phyloP scores from a whole-genome alignment of 2,113 vertebrate species.

The Deroptyus accipitrinus region DNA sequence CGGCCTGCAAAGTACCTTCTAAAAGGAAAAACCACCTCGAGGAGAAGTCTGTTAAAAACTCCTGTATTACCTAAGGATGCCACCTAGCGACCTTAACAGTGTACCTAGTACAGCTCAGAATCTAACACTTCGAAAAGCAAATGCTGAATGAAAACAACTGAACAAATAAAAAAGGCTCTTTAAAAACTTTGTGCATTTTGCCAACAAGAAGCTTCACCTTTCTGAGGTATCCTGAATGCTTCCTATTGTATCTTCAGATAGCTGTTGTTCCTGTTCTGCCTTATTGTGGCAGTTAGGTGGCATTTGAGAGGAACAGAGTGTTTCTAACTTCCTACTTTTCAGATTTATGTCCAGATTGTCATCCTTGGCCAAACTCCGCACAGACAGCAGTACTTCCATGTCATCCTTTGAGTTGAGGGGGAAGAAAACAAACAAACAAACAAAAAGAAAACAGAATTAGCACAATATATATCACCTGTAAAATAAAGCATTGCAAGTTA shows the following conservation, averaged over 20 bases:
- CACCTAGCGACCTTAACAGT: slow-evolving; percentile 20
- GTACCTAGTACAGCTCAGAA: not conserved
- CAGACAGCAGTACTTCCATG: not conserved
- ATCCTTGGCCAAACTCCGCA: not conserved
- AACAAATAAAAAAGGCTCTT: not conserved
- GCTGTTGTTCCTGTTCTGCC: not conserved
- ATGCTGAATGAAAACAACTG: not conserved
- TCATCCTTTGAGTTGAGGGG: slow-evolving; percentile 50
- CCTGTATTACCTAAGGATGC: not conserved
- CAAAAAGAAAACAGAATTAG: not conserved
- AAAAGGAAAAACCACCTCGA: not conserved
- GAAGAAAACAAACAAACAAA: not conserved
- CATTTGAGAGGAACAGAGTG: not conserved
- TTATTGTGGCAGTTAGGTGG: not conserved
- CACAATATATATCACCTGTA: not conserved
- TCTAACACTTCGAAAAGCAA: not conserved
- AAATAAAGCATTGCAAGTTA: not conserved
- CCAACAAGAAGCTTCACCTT: slow-evolving; percentile 55
- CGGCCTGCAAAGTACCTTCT: not conserved
- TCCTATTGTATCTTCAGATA: not conserved
- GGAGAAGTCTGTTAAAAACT: not conserved
- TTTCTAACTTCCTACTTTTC: not conserved
- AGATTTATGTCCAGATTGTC: not conserved
- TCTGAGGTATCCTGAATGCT: not conserved
- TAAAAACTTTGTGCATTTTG: not conserved